Percentiles rank a stretch among this genome's conserved stretches.
phyloP scores from a whole-genome alignment of 1,140 invertebrate species.

The Sycophila sp. region DNA sequence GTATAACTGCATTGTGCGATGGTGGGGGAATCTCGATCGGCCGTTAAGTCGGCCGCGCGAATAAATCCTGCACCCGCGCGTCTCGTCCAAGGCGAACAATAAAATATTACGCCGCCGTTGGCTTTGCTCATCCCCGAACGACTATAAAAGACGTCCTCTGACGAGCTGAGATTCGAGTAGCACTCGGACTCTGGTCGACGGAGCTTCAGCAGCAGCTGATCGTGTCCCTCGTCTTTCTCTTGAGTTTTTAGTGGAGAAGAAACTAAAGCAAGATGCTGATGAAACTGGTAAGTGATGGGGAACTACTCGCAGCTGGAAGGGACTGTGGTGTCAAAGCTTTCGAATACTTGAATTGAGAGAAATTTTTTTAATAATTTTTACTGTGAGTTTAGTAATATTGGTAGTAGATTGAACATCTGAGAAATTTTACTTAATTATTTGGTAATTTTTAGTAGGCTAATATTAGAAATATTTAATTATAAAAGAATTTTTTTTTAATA shows the following conservation, averaged over 20 bases:
- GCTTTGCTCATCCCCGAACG: background rate
- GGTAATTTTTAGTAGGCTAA: no score
- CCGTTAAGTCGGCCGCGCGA: slow-evolving; percentile 5
- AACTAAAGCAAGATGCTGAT: slow-evolving; percentile 13
- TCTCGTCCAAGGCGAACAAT: slow-evolving; percentile 13
- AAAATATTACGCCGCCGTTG: background rate
- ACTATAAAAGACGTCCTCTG: slow-evolving; percentile 3
- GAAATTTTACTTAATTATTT: no score
- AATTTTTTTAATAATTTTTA: no score
- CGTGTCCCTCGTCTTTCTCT: no score
- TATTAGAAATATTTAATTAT: no score
- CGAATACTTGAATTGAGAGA: no score
- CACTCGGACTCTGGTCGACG: background rate
- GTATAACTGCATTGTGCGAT: background rate
- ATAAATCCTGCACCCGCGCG: background rate
- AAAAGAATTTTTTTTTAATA: no score
- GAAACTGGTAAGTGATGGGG: slow-evolving; percentile 6
- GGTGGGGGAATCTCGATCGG: background rate
- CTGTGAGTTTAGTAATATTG: no score
- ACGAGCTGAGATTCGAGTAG: background rate
- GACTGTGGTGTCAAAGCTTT: no score
- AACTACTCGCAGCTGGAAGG: no score
- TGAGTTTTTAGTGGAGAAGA: no score
- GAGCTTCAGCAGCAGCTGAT: background rate
- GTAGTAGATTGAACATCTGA: no score